These are phyloP conservation scores for Ametastegia equiseti DNA, from an alignment of 2,888 invertebrate species.

Conservation along the genomic window DNA sequence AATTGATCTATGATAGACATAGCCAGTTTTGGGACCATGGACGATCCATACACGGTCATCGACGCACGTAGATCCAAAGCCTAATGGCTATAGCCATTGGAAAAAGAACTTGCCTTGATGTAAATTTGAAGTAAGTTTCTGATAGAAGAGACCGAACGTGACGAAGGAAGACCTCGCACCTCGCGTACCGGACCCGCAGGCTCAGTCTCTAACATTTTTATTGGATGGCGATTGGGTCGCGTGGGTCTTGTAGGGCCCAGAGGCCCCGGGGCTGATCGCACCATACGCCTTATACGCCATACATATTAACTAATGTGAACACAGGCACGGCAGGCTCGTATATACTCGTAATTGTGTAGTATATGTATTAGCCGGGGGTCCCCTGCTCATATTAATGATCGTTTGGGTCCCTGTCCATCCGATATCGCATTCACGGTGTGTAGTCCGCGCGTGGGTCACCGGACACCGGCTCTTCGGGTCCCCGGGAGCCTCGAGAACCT, in stretches of 20 bases:
- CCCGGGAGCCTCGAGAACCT: slow-evolving; percentile 1
- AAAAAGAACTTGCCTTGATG: neutral
- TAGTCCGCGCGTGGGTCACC: slow-evolving; percentile 65
- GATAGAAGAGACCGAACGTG: neutral
- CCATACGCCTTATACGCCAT: neutral
- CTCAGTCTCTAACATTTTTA: neutral
- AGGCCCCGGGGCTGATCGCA: neutral
- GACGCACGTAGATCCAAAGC: too few relatives aligned
- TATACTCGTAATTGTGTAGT: neutral
- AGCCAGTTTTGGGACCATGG: too few relatives aligned
- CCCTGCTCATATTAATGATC: slow-evolving; percentile 38
- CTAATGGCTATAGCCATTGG: too few relatives aligned
- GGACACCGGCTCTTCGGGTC: slow-evolving; percentile 50
- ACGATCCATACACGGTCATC: too few relatives aligned
- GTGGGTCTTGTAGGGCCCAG: slow-evolving; percentile 34
- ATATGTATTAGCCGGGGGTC: neutral
- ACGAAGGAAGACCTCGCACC: neutral
- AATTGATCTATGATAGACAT: too few relatives aligned
- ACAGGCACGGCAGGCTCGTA: neutral
- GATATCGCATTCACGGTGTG: slow-evolving; percentile 64
- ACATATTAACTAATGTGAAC: neutral
- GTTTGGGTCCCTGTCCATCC: slow-evolving; percentile 31
- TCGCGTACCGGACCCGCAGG: neutral
- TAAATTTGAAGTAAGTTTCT: neutral
- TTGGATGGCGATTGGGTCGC: slow-evolving; percentile 24